Base-by-base conservation (phyloP, 2,888 invertebrate genomes). In the Andrena haemorrhoa region DNA sequence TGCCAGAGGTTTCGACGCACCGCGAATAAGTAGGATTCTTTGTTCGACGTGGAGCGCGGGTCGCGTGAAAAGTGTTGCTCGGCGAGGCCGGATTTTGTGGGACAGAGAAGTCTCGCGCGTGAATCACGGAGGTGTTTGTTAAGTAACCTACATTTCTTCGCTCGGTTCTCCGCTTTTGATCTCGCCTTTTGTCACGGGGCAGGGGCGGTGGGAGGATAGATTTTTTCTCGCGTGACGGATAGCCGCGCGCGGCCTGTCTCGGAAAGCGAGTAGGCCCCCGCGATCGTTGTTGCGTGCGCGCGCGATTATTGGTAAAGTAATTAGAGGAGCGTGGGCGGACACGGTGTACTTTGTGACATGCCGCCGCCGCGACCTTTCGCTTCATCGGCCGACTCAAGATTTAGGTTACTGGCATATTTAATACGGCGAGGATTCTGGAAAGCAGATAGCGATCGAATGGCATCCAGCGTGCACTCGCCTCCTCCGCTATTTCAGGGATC, bases 271-370 rank as follows among this genome's bases (percentile, higher is more conserved):
- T 29, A 58, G 60, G 63, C 49, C 70, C 64, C 72, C 70, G 68
- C 80, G 84, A 86, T 88, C 82, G 86, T 51, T 72, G 82, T 88
- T 79, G 87, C 86, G 84, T 83, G 87, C 77, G 74, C 74, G 79
- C 76, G 80, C 82, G 88, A 89, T 88, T 88, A 88, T 89, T 77
- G 88, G 85, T 87, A 85, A 88, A 89, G 84, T 85, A 89, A 88
- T 88, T 88, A 88, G 87, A 85, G 82, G 75, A 85, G 79, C 82
- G 83, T 79, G 75, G 85, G 87, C 68, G 84, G 75, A 71, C 73
- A 68, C 72, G 69, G 69, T 77, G 64, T 75, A 51, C 63, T 71
- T 63, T 70, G 70, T 66, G 76, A 84, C 83, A 74, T 75, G 63
- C 73, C 66, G 75, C 60, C 20, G 80, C 63, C 23, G 77, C 81